These are phyloP conservation scores for Platycheirus rosarum DNA, from an alignment of 2,888 invertebrate species.

Conservation along the genomic window DNA sequence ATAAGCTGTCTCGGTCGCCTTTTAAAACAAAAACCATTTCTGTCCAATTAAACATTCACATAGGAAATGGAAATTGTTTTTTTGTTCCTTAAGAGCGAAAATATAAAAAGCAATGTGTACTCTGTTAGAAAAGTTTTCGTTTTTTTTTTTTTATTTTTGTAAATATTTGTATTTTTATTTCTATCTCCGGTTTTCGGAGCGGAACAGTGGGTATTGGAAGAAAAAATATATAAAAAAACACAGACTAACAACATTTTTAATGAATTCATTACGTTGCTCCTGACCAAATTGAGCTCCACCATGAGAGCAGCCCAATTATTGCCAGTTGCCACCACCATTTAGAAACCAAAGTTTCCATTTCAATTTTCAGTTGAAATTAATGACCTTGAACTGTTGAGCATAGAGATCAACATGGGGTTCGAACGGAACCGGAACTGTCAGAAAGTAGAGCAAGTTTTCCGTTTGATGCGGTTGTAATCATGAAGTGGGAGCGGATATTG, in stretches of 20 bases:
- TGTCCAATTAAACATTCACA: constrained; percentile 39
- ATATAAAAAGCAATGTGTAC: background rate
- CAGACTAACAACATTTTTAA: background rate
- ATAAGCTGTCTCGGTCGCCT: constrained; percentile 17
- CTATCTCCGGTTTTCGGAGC: constrained; percentile 3
- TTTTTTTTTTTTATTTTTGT: constrained; percentile 8
- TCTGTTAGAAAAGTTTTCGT: too few relatives aligned
- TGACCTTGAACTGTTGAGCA: constrained; percentile 32
- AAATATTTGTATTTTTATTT: constrained; percentile 5
- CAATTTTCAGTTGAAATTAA: constrained; percentile 35
- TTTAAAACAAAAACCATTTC: constrained; percentile 33
- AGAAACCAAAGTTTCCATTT: constrained; percentile 30
- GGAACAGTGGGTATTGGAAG: background rate
- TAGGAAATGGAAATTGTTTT: constrained; percentile 29
- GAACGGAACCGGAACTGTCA: background rate
- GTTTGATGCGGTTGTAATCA: constrained; percentile 4
- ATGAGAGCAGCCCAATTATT: constrained; percentile 10
- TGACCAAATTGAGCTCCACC: constrained; percentile 24
- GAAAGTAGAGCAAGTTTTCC: constrained; percentile 12
- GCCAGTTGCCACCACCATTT: constrained; percentile 30
- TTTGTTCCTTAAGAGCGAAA: constrained; percentile 1
- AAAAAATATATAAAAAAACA: background rate
- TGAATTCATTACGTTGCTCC: constrained; percentile 29
- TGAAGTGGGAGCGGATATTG: background rate
- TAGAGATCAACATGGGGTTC: constrained; percentile 1